A percentile compares a stretch with the other conserved stretches of the same genome.
Conservation (phyloP, 2,797 vertebrate genomes). For the Loris lydekkerianus region DNA sequence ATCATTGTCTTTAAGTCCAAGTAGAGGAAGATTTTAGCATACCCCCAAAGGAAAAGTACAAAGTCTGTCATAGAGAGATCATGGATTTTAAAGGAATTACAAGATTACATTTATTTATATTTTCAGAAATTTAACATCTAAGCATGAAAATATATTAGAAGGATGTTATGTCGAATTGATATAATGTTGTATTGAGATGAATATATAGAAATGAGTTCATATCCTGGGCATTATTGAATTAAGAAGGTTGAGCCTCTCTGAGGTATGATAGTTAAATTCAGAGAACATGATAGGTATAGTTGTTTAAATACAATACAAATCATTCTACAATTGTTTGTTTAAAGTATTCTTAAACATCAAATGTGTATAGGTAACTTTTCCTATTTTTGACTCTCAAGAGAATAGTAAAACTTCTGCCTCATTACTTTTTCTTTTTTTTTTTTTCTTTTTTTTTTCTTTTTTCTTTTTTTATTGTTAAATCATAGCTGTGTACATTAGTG, state of each 20-base stretch:
- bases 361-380: not conserved
- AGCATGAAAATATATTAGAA: not conserved
- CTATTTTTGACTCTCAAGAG: not conserved
- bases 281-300: not conserved
- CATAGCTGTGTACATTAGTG: too few species aligned
- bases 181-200: not conserved
- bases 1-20: not conserved
- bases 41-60: not conserved
- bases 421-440: not conserved
- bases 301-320: not conserved
- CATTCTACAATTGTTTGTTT: not conserved
- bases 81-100: not conserved
- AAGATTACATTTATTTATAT: not conserved
- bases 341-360: not conserved
- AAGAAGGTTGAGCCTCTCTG: not conserved
- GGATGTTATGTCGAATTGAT: not conserved
- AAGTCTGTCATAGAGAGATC: not conserved
- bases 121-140: not conserved
- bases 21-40: not conserved
- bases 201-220: not conserved
- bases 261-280: not conserved
- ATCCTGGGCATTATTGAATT: not conserved
- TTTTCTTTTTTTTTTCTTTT: not conserved
- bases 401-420: not conserved
- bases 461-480: too few species aligned